A percentile compares a stretch with the other conserved stretches of the same genome.
Conservation (phyloP, 1,140 invertebrate species). For the Panagrolaimus sp. region DNA sequence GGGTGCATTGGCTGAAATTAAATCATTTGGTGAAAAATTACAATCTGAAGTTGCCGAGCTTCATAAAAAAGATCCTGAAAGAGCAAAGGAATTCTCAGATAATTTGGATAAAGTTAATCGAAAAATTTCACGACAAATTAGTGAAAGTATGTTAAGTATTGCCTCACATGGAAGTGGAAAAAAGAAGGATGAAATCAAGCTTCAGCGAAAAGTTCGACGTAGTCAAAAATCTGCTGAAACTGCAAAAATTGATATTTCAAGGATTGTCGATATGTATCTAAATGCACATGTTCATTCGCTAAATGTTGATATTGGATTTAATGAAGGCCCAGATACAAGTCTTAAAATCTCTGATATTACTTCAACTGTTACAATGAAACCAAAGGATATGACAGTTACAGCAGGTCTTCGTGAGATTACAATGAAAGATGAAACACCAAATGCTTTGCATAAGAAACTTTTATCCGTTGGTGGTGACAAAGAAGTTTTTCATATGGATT, state of each 20-base stretch:
- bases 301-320: conserved; percentile 36
- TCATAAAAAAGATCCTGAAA: conserved; percentile 29
- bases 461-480: conserved; percentile 35
- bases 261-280: conserved; percentile 33
- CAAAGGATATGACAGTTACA: conserved; percentile 39
- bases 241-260: background rate
- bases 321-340: conserved; percentile 41
- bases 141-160: no score
- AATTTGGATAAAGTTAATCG: background rate
- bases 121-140: conserved; percentile 11
- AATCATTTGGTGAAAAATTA: conserved; percentile 59
- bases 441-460: conserved; percentile 44
- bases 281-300: conserved; percentile 38
- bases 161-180: background rate
- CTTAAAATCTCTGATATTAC: conserved; percentile 36
- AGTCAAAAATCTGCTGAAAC: background rate
- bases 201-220: conserved; percentile 13
- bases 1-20: conserved; percentile 46
- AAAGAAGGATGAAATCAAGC: background rate
- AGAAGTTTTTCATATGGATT: conserved; percentile 46
- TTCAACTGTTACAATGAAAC: conserved; percentile 35
- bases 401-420: conserved; percentile 43
- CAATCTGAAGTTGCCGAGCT: conserved; percentile 35
- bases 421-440: conserved; percentile 40
- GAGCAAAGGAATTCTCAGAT: conserved; percentile 9